These are phyloP conservation scores for Syrphus vitripennis DNA, from an alignment of 2,888 invertebrate genomes.

Conservation along the genomic window DNA sequence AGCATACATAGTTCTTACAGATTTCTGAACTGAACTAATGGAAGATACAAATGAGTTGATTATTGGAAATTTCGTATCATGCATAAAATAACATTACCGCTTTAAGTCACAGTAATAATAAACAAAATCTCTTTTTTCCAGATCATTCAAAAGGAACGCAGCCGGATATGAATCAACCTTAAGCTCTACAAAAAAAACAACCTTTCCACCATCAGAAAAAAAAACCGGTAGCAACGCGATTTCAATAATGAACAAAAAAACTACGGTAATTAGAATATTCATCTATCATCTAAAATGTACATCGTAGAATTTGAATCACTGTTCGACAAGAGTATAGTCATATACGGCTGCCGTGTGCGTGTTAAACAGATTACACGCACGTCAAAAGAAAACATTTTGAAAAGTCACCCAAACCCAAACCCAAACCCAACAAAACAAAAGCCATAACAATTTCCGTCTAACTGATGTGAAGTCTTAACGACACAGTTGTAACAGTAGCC, in stretches of 20 bases:
- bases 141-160: background rate
- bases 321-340: conserved; percentile 29
- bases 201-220: background rate
- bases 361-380: conserved; percentile 54
- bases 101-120: background rate
- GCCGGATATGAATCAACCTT: conserved; percentile 44
- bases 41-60: background rate
- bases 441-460: conserved; percentile 51
- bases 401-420: conserved; percentile 15
- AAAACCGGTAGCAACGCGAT: conserved; percentile 11
- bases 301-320: conserved; percentile 29
- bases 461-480: conserved; percentile 6
- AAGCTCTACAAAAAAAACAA: background rate
- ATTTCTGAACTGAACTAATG: background rate
- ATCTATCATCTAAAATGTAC: conserved; percentile 59
- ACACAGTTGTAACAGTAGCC: background rate
- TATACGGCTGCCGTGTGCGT: background rate
- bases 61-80: background rate
- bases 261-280: conserved; percentile 68
- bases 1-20: background rate
- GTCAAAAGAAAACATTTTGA: conserved; percentile 44
- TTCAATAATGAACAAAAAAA: conserved; percentile 45
- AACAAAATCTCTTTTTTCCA: background rate
- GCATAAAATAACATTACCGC: background rate
- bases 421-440: background rate